Base-by-base conservation (phyloP, 2,797 vertebrate species). In the Coreius guichenoti region DNA sequence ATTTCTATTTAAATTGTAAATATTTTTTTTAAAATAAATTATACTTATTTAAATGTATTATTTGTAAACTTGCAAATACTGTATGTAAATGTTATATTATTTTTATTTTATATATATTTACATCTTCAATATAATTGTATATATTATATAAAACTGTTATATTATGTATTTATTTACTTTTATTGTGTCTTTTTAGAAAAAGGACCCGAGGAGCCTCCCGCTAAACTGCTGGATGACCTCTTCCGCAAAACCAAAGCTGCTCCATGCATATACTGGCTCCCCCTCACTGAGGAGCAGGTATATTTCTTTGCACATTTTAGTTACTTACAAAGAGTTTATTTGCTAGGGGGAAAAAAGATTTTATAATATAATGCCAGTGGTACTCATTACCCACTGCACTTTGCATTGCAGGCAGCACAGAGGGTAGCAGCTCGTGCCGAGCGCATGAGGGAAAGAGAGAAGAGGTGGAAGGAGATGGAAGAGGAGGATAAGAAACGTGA, bases 231-330 rank as follows among this genome's bases (percentile, higher is more conserved):
- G 2, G 97, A 98, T 4, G 97, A 98, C 89, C 94, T 98, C 81
- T 98, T 98, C 91, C 93, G 95, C 36, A 98, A 98, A 95, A 98
- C 97, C 87, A 98, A 97, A 94, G 96, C 97, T 3, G 96, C 96
- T 33, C 97, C 97, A 2, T 98, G 97, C 91, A 98, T 98, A 89
- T 98, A 98, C 88, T 98, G 97, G 97, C 96, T 98, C 31, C 97
- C 97, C 0, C 96, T 98, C 5, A 97, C 97, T 0, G 97, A 97
- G 33, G 96, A 97, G 77, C 96, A 97, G 95, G 97, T 97, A 83
- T 23, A 4, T 43, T 45, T 63, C 56, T 29, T 29, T 79, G 2
- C 5, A 63, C 16, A 8, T 79, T 79, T 79, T 43, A 19, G 76
- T 61, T 78, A 6, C 8, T 36, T n/a, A 36, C n/a, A 16, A 33